Conservation (phyloP, 2,888 invertebrate species). For the Nomada hirtipes region DNA sequence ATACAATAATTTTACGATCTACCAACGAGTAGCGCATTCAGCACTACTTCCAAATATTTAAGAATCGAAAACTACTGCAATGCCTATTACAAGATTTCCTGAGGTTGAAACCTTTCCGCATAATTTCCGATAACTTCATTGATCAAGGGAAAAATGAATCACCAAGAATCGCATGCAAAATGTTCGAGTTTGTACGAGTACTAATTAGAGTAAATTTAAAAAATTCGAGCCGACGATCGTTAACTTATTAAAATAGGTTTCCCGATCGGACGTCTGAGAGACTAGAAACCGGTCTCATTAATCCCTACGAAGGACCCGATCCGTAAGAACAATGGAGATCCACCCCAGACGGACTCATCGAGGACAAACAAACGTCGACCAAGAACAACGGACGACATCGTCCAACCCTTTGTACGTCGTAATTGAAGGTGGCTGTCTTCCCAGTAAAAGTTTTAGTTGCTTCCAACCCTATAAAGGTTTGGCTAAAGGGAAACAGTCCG, state of each 20-base stretch:
- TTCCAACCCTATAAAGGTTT: conserved; percentile 22
- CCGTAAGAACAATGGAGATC: conserved; percentile 73
- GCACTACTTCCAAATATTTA: too few relatives aligned
- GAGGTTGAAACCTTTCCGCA: too few relatives aligned
- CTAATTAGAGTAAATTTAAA: not conserved
- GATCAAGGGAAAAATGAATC: not conserved
- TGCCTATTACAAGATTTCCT: too few relatives aligned
- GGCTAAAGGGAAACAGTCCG: conserved; percentile 15
- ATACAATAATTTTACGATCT: too few relatives aligned
- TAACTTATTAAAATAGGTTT: conserved; percentile 51
- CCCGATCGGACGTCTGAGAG: conserved; percentile 57
- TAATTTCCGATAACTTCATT: not conserved
- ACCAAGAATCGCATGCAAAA: not conserved
- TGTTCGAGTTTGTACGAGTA: not conserved
- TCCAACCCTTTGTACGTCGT: conserved; percentile 71
- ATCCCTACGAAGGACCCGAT: conserved; percentile 70
- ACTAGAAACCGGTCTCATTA: conserved; percentile 66
- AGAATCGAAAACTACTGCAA: too few relatives aligned
- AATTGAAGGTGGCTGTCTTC: conserved; percentile 68
- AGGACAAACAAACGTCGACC: conserved; percentile 68
- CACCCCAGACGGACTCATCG: conserved; percentile 61
- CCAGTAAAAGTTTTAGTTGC: conserved; percentile 45
- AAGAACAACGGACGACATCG: conserved; percentile 69
- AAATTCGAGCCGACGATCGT: conserved; percentile 26
- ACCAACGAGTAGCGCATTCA: too few relatives aligned